These are phyloP conservation scores for Limnephilus lunatus DNA, from an alignment of 2,888 invertebrate genomes.

Conservation along the genomic window DNA sequence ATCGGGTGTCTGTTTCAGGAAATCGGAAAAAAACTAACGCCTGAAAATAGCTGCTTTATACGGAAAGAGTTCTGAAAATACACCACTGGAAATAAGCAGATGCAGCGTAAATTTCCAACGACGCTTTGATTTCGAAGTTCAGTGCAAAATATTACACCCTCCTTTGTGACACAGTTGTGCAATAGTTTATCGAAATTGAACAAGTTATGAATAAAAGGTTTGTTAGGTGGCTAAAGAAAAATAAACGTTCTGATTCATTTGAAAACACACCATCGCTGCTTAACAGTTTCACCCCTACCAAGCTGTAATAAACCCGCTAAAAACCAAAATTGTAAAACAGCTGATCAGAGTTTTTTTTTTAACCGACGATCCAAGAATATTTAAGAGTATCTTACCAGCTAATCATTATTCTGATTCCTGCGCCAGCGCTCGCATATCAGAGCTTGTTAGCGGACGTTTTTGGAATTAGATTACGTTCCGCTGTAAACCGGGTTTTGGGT, in stretches of 20 bases:
- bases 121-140: background rate
- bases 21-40: conserved; percentile 23
- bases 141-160: background rate
- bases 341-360: no score
- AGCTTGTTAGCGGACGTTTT: no score
- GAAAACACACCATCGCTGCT: background rate
- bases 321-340: no score
- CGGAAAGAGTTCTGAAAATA: background rate
- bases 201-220: background rate
- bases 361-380: no score
- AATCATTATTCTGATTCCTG: no score
- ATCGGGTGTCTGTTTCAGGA: conserved; percentile 45
- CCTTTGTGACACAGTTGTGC: background rate
- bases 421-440: no score
- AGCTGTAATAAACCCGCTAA: background rate
- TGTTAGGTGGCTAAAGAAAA: background rate
- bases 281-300: background rate
- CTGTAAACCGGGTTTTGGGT: no score
- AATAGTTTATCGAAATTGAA: background rate
- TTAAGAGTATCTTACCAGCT: no score
- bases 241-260: background rate
- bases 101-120: background rate
- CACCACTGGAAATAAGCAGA: conserved; percentile 2
- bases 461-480: no score
- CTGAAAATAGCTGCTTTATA: background rate